A percentile compares a stretch with the other conserved stretches of the same genome.
Evolutionary conservation across 2,113 vertebrate genomes (phyloP).

Genomic region (Puma concolor): DNA sequence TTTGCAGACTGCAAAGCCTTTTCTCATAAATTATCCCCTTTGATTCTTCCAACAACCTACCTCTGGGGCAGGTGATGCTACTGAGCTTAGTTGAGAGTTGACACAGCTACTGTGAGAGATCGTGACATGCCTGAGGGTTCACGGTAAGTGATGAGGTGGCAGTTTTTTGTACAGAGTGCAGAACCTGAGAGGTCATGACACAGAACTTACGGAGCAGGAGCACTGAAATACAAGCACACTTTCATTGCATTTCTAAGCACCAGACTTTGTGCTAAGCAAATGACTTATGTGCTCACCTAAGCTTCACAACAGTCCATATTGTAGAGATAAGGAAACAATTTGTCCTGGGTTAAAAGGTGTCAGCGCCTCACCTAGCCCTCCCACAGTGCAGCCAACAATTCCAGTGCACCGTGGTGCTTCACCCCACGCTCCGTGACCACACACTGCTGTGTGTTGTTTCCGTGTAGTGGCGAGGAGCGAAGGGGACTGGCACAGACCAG

Average conservation of each 20-base stretch:
- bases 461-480: neutral
- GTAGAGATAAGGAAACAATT: neutral
- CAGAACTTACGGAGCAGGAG: neutral
- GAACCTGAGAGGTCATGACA: neutral
- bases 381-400: neutral
- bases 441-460: neutral
- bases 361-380: neutral
- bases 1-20: neutral
- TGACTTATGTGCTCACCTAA: neutral
- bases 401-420: neutral
- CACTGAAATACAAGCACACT: neutral
- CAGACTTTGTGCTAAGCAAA: neutral
- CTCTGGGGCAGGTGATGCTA: neutral
- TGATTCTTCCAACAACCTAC: neutral
- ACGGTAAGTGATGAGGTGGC: neutral
- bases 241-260: neutral
- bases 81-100: neutral
- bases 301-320: neutral
- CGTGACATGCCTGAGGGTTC: neutral
- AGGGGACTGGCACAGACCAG: neutral
- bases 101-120: neutral
- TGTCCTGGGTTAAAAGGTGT: neutral
- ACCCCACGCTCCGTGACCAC: fast-evolving
- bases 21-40: neutral
- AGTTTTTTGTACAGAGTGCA: neutral